These are phyloP conservation scores for Stenoptilia bipunctidactyla DNA, from an alignment of 2,888 invertebrate species.

Conservation along the genomic window DNA sequence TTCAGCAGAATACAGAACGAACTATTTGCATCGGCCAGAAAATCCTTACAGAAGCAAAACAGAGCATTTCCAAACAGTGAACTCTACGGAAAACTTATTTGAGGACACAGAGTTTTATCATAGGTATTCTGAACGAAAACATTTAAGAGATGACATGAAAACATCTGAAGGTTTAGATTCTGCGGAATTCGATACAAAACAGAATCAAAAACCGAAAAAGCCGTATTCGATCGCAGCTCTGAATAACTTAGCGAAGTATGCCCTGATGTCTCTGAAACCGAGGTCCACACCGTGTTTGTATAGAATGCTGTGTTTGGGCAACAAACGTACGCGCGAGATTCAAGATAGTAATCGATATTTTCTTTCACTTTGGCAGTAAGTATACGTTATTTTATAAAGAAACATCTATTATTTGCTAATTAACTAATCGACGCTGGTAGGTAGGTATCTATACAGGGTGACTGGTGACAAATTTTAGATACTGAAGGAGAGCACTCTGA, in stretches of 20 bases:
- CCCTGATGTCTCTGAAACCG: slow-evolving; percentile 60
- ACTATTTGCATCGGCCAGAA: not conserved
- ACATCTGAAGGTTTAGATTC: not conserved
- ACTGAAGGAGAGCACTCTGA: no score
- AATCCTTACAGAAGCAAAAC: not conserved
- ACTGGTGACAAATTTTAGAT: no score
- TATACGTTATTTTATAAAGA: slow-evolving; percentile 10
- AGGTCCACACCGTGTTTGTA: slow-evolving; percentile 73
- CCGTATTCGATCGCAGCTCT: slow-evolving; percentile 41
- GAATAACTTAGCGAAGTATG: slow-evolving; percentile 69
- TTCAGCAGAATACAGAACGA: slow-evolving; percentile 21
- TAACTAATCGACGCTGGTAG: no score
- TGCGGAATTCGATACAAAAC: not conserved
- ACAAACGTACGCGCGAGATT: slow-evolving; percentile 70
- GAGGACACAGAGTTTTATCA: not conserved
- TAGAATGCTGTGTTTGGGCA: slow-evolving; percentile 76
- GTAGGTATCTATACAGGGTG: no score
- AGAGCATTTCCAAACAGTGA: not conserved
- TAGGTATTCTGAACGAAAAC: not conserved
- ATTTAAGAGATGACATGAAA: not conserved
- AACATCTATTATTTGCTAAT: no score
- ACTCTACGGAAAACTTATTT: not conserved
- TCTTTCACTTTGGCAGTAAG: slow-evolving; percentile 83
- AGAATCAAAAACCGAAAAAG: not conserved
- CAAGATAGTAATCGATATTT: slow-evolving; percentile 73